phyloP scores from a whole-genome alignment of 2,888 invertebrate genomes.

The Oligia latruncula region DNA sequence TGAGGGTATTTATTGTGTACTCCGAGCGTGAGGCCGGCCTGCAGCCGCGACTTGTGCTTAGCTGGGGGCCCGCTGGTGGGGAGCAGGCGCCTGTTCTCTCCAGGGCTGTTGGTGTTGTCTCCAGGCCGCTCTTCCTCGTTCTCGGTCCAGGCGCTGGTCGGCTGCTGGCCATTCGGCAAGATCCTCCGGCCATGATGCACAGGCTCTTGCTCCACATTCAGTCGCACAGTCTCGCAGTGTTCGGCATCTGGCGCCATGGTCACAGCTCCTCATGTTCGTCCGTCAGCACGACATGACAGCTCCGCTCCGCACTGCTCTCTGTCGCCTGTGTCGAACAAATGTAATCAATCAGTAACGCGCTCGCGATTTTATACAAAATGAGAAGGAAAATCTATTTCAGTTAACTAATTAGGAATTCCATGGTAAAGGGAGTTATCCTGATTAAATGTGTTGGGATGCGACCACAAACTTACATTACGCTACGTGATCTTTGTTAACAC shows the following conservation, averaged over 20 bases:
- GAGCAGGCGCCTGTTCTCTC: slow-evolving; percentile 79
- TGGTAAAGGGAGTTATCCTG: slow-evolving; percentile 37
- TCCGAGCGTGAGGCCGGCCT: slow-evolving; percentile 81
- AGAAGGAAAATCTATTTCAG: slow-evolving; percentile 63
- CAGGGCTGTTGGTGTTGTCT: slow-evolving; percentile 72
- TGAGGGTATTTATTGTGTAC: slow-evolving; percentile 71
- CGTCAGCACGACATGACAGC: slow-evolving; percentile 44
- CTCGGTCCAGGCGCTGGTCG: slow-evolving; percentile 81
- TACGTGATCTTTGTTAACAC: neutral
- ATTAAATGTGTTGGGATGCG: slow-evolving; percentile 14
- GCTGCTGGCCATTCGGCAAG: slow-evolving; percentile 72
- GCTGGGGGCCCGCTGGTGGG: slow-evolving; percentile 63
- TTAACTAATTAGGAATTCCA: slow-evolving; percentile 64
- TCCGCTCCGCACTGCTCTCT: slow-evolving; percentile 27
- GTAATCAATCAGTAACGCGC: slow-evolving; percentile 42
- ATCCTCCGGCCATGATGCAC: slow-evolving; percentile 75
- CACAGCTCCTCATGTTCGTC: slow-evolving; percentile 40
- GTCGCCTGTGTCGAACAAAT: slow-evolving; percentile 55
- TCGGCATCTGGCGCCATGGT: slow-evolving; percentile 80
- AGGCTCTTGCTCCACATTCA: slow-evolving; percentile 71
- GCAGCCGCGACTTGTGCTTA: slow-evolving; percentile 73
- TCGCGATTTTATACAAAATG: slow-evolving; percentile 54
- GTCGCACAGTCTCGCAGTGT: slow-evolving; percentile 77
- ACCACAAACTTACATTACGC: neutral
- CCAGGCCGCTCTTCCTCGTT: slow-evolving; percentile 72